A percentile compares a stretch with the other conserved stretches of the same genome.
These are phyloP conservation scores for Mya arenaria DNA, from an alignment of 1,140 invertebrate species.

Conservation along the genomic window DNA sequence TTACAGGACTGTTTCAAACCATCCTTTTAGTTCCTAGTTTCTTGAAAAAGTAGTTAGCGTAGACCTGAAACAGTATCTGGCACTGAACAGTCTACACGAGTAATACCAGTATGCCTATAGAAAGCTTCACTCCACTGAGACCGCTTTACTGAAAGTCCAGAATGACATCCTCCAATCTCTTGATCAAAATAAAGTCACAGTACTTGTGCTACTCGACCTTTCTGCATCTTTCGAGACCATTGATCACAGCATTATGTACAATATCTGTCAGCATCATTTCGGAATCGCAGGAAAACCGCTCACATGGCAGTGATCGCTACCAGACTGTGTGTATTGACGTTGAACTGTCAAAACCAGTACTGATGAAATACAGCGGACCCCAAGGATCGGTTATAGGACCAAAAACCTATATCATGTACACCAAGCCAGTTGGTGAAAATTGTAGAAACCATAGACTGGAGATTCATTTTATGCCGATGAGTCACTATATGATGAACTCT, in stretches of 20 bases:
- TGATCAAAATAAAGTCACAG: neutral
- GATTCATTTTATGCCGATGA: too few species aligned
- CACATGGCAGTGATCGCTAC: constrained; percentile 23
- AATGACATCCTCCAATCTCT: constrained; percentile 26
- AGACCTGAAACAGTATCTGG: neutral
- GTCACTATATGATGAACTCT: too few species aligned
- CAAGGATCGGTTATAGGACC: constrained; percentile 37
- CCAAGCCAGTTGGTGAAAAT: too few species aligned
- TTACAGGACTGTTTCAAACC: constrained; percentile 15
- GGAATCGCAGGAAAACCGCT: constrained; percentile 21
- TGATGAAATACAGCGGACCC: constrained; percentile 17
- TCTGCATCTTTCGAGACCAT: constrained; percentile 41
- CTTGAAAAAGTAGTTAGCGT: neutral
- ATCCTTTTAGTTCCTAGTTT: constrained; percentile 28
- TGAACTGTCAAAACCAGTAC: constrained; percentile 8
- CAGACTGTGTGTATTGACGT: constrained; percentile 38
- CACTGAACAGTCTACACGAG: constrained; percentile 21
- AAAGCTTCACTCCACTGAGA: too few species aligned
- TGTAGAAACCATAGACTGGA: too few species aligned
- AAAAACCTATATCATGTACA: too few species aligned
- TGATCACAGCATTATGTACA: neutral
- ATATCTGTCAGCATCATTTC: constrained; percentile 21
- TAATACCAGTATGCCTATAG: constrained; percentile 34
- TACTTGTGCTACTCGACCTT: constrained; percentile 14
- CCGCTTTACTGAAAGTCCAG: constrained; percentile 33